Evolutionary conservation across 2,113 vertebrate genomes (phyloP).

Genomic region (Phainopepla nitens): DNA sequence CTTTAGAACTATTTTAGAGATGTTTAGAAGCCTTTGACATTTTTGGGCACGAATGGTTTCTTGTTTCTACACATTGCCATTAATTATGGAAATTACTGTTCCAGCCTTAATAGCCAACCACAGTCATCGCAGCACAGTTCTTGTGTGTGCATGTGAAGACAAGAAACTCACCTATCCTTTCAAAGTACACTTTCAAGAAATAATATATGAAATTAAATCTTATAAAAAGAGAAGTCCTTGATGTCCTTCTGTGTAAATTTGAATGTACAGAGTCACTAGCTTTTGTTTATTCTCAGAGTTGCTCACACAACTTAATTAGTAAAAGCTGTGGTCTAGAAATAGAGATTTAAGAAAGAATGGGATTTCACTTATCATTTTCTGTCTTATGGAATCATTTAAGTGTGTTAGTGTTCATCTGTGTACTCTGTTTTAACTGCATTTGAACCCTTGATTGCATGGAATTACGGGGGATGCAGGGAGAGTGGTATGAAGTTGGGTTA

Average conservation of each 20-base stretch:
- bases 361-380: background rate
- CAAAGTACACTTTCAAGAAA: background rate
- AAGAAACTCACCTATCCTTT: background rate
- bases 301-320: background rate
- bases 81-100: background rate
- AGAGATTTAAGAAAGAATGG: background rate
- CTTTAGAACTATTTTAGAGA: conserved; percentile 58
- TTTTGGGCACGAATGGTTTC: conserved; percentile 14
- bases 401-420: background rate
- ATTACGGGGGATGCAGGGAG: fast-evolving
- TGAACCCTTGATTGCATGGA: background rate
- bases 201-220: background rate
- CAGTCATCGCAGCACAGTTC: background rate
- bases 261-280: background rate
- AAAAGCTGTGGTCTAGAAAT: background rate
- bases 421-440: background rate
- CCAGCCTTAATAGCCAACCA: background rate
- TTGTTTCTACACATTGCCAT: background rate
- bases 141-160: background rate
- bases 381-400: background rate
- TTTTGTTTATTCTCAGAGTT: background rate
- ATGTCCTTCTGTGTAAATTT: background rate
- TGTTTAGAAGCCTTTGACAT: conserved; percentile 35
- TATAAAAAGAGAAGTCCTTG: background rate
- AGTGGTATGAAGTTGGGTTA: background rate